Evolutionary conservation across 2,113 vertebrate genomes (phyloP), one percentile per base, ranked within the genome.

Genomic region (Catagonus wagneri): DNA sequence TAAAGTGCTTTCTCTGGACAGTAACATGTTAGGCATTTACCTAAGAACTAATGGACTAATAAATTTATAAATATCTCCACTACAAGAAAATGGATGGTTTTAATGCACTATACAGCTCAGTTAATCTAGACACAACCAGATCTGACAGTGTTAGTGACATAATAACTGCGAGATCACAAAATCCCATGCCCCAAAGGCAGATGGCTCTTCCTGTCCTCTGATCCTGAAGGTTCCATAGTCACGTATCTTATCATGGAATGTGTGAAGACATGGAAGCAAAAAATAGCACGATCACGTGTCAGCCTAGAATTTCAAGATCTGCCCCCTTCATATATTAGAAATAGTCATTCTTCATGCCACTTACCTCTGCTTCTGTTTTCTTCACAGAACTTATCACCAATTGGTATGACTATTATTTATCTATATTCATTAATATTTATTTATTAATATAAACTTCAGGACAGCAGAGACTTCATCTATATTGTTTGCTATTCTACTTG

Each of bases 231-330:
- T 56, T 94, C 69, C 89, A 36, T 32, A 66, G n/a, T 36, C 80
- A 93, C 94, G 32, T 97, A 97, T 95, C 96, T 96, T 98, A 95
- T 97, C 95, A 74, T 34, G 87, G 87, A 96, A 96, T 78, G 96
- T 90, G 93, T 97, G 93, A 97, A 84, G 96, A 93, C 83, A 83
- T 34, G 16, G 65, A 34, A 84, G 93, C 87, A 92, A 95, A 97
- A 95, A 97, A 90, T 92, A 96, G 93, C 90, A 87, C 36, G 66
- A 44, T 76, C 75, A 68, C 29, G 2, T 74, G 84, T 88, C 50
- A 66, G 19, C 32, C 76, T 75, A 93, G 89, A 75, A 61, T 79
- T 85, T 90, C 63, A 90, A 81, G 66, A 8, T 39, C 6, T 29
- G 0, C 22, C 36, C 32, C 56, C 14, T 11, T 12, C 44, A 15